Conservation (phyloP, 2,888 invertebrate genomes). For the Stenotaenia linearis region DNA sequence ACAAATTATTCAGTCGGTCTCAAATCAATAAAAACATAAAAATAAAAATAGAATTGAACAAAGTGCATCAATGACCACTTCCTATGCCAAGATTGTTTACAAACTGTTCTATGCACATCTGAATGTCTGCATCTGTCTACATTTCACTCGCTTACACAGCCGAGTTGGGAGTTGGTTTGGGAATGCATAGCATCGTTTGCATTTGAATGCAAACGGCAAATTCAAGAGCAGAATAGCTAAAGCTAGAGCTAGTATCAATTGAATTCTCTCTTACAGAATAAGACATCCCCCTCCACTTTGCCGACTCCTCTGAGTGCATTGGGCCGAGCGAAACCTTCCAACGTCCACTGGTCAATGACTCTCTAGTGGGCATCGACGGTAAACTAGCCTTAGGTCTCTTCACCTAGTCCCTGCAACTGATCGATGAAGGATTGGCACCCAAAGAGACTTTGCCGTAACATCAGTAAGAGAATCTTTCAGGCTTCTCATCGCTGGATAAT, state of each 20-base stretch:
- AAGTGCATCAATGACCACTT: conserved; percentile 21
- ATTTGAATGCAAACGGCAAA: conserved; percentile 26
- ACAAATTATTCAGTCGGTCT: not conserved
- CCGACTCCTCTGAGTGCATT: not conserved
- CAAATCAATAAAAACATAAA: not conserved
- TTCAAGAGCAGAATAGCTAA: conserved; percentile 17
- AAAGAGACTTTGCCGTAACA: conserved; percentile 20
- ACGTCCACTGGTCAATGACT: conserved; percentile 21
- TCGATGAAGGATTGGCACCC: conserved; percentile 23
- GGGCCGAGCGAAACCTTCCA: conserved; percentile 19
- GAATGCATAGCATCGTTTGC: conserved; percentile 23
- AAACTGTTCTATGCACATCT: conserved; percentile 26
- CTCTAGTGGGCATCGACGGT: conserved; percentile 23
- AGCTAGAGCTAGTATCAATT: conserved; percentile 10
- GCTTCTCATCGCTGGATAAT: conserved; percentile 2
- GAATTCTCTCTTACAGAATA: conserved; percentile 21
- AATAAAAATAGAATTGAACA: not conserved
- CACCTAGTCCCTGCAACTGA: not conserved
- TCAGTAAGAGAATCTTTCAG: not conserved
- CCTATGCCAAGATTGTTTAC: conserved; percentile 26
- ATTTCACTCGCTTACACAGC: conserved; percentile 1
- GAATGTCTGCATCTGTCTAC: conserved; percentile 26
- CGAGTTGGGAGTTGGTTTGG: conserved; percentile 8
- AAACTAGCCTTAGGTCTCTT: not conserved
- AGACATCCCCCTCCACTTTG: not conserved